Evolutionary conservation across 1,140 invertebrate genomes (phyloP).

Genomic region (Hermetia illucens): DNA sequence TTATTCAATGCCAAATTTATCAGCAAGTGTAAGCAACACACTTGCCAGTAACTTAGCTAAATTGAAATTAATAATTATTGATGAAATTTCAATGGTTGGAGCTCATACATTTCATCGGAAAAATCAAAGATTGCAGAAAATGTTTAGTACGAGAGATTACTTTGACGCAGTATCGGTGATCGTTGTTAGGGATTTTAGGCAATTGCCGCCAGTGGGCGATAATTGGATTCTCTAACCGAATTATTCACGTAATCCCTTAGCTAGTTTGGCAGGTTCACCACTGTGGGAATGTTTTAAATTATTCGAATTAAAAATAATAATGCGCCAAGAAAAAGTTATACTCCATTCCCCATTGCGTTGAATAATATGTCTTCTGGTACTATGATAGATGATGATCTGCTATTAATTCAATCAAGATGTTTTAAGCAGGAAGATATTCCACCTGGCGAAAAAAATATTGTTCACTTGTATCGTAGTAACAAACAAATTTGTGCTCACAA

Average conservation of each 20-base stretch:
- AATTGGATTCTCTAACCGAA: conserved; percentile 3
- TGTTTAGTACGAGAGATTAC: conserved; percentile 11
- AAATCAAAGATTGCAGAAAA: conserved; percentile 16
- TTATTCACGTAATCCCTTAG: not conserved
- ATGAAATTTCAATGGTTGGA: conserved; percentile 26
- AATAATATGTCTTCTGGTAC: conserved; percentile 10
- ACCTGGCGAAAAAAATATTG: too few relatives aligned
- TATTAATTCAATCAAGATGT: too few relatives aligned
- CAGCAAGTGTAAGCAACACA: conserved; percentile 9
- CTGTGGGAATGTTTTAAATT: conserved; percentile 7
- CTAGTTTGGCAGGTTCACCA: too few relatives aligned
- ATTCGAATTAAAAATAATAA: conserved; percentile 11
- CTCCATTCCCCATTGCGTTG: conserved; percentile 9
- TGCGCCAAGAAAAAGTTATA: conserved; percentile 14
- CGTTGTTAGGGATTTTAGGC: conserved; percentile 6
- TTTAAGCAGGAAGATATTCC: too few relatives aligned
- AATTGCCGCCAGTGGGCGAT: conserved; percentile 8
- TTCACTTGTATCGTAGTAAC: too few relatives aligned
- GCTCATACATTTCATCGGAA: conserved; percentile 11
- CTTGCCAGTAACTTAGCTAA: conserved; percentile 10
- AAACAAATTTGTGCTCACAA: too few relatives aligned
- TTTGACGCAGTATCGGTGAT: conserved; percentile 13
- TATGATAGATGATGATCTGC: too few relatives aligned
- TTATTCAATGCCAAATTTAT: conserved; percentile 3
- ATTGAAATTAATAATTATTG: conserved; percentile 21